These are phyloP conservation scores for Calcarius lapponicus DNA, from an alignment of 2,797 vertebrate species.

Conservation along the genomic window DNA sequence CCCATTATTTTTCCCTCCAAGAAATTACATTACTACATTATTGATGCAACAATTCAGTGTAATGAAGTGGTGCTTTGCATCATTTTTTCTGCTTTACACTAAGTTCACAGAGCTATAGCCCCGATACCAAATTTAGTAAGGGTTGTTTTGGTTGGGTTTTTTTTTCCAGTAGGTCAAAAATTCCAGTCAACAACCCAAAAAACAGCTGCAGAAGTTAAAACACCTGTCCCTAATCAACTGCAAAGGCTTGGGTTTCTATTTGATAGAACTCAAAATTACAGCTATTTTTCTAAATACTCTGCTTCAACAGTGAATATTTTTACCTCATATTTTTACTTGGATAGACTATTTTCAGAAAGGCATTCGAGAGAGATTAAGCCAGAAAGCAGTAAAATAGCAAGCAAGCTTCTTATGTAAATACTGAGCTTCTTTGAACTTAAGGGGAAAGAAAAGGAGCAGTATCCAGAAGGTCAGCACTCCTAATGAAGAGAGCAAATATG, in stretches of 20 bases:
- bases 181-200: not conserved
- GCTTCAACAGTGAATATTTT: constrained; percentile 1
- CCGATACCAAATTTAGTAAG: not conserved
- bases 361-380: not conserved
- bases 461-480: not conserved
- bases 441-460: not conserved
- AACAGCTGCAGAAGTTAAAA: constrained; percentile 17
- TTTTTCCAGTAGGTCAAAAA: not conserved
- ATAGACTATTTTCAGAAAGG: constrained; percentile 52
- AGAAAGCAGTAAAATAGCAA: constrained; percentile 23
- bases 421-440: not conserved
- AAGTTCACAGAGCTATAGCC: not conserved
- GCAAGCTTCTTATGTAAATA: not conserved
- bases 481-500: not conserved
- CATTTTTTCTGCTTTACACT: not conserved
- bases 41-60: not conserved
- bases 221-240: constrained; percentile 41
- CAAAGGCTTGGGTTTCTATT: not conserved
- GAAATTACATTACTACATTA: constrained; percentile 24
- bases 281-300: constrained; percentile 47
- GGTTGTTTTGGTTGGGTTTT: not conserved
- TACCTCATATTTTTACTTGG: constrained; percentile 31
- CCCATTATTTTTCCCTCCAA: constrained; percentile 36
- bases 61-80: not conserved
- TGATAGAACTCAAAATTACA: constrained; percentile 10